Conservation (phyloP, 1,140 invertebrate genomes). For the Idris sp. region DNA sequence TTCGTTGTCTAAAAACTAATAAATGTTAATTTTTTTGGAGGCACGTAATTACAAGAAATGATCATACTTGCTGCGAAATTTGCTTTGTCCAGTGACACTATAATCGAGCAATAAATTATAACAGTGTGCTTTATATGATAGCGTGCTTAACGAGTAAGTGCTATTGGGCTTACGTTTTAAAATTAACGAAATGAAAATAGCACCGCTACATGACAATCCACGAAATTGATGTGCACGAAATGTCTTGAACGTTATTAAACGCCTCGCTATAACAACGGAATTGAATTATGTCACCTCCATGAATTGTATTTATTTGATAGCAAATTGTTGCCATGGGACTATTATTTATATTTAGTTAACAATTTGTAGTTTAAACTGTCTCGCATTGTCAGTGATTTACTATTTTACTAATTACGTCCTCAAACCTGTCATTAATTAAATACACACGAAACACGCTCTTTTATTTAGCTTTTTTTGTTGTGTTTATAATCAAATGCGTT, state of each 20-base stretch:
- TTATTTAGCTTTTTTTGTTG: too few relatives aligned
- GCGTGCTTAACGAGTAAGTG: constrained; percentile 16
- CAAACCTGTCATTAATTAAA: too few relatives aligned
- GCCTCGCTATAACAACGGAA: background rate
- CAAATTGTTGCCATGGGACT: constrained; percentile 1
- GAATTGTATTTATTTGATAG: constrained; percentile 17
- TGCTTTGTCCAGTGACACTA: constrained; percentile 2
- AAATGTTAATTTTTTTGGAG: too few relatives aligned
- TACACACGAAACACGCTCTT: too few relatives aligned
- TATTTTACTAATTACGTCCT: too few relatives aligned
- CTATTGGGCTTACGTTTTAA: constrained; percentile 6
- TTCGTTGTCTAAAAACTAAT: too few relatives aligned
- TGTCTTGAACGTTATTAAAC: constrained; percentile 34
- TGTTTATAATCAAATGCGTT: too few relatives aligned
- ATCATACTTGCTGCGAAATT: background rate
- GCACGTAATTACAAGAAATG: constrained; percentile 1
- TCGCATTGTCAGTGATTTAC: too few relatives aligned
- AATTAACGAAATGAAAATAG: constrained; percentile 45
- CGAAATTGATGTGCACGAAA: constrained; percentile 22
- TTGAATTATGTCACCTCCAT: too few relatives aligned
- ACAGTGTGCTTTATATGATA: too few relatives aligned
- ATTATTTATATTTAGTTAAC: constrained; percentile 37
- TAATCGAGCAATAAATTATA: constrained; percentile 3
- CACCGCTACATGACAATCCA: constrained; percentile 13
- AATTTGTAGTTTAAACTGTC: constrained; percentile 24